These are phyloP conservation scores for Corythornis vintsioides DNA, from an alignment of 2,113 vertebrate genomes.

Conservation along the genomic window DNA sequence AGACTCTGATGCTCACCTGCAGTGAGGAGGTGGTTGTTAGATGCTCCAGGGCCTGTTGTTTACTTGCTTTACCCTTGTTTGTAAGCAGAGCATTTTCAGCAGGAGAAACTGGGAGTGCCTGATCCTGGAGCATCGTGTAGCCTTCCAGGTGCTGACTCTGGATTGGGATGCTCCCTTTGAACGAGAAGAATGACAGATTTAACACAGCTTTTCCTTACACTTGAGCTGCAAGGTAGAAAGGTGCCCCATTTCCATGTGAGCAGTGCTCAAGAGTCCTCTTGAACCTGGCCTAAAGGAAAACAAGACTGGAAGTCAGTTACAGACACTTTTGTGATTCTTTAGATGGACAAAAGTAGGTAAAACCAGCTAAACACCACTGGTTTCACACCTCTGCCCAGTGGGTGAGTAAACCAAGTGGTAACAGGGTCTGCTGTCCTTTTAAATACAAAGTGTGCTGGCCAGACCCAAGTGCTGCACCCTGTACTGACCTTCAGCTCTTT, in stretches of 20 bases:
- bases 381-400: neutral
- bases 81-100: neutral
- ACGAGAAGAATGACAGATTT: neutral
- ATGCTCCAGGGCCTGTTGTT: neutral
- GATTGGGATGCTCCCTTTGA: neutral
- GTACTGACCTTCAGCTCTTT: neutral
- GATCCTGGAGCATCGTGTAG: neutral
- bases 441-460: neutral
- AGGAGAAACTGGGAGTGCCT: neutral
- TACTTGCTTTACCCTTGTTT: neutral
- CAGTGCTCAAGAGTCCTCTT: neutral
- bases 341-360: neutral
- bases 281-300: neutral
- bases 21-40: neutral
- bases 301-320: neutral
- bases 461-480: neutral
- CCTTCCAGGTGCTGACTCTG: neutral
- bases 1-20: neutral
- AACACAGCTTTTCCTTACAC: neutral
- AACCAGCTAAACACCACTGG: neutral
- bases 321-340: neutral
- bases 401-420: neutral
- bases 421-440: neutral
- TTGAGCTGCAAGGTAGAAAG: neutral
- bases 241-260: accelerated